Base-by-base conservation (phyloP, 2,113 vertebrate species). In the Cyrtonyx montezumae region DNA sequence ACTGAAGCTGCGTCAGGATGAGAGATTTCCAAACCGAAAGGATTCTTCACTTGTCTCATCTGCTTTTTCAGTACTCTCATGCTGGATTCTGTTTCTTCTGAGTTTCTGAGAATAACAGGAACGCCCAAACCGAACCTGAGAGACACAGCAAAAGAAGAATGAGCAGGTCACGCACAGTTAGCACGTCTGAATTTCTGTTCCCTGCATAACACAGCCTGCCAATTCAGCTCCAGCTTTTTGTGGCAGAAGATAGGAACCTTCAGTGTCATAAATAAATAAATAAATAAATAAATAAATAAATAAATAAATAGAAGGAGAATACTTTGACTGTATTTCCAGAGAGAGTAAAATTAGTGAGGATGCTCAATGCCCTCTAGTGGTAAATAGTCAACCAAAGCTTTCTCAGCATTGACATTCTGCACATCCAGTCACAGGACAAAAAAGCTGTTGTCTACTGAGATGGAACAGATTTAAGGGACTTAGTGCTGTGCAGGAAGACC, bases 41-140 rank as follows among this genome's bases (percentile, higher is more conserved):
- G 99, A 89, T 99, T 99, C 89, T 98, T 98, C 96, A 99, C 99
- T 98, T 98, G 98, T 88, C 98, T 98, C 99, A 99, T 99, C 22
- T 68, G 98, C 84, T 98, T 99, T 94, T 99, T 98, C 81, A 98
- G 97, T 8, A 98, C 97, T 67, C 97, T 97, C 30, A 94, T 69
- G 66, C 89, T 90, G 66, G 98, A 98, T 63, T 98, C 98, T 3
- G 97, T 93, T 76, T 99, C 99, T 93, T 99, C 99, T 0, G 98
- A 99, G 93, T 98, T 99, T 91, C 98, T 98, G 78, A 99, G 96
- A 88, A 99, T 98, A 67, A 99, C 98, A 14, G 99, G 99, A 75
- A 99, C 98, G 86, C 99, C 98, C 94, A 99, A 98, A 9, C 99
- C 98, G 96, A 99, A 99, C 99, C 99, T 99, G 91, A 40, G 82